These are phyloP conservation scores for Picathartes gymnocephalus DNA, from an alignment of 2,113 vertebrate species.

Conservation along the genomic window DNA sequence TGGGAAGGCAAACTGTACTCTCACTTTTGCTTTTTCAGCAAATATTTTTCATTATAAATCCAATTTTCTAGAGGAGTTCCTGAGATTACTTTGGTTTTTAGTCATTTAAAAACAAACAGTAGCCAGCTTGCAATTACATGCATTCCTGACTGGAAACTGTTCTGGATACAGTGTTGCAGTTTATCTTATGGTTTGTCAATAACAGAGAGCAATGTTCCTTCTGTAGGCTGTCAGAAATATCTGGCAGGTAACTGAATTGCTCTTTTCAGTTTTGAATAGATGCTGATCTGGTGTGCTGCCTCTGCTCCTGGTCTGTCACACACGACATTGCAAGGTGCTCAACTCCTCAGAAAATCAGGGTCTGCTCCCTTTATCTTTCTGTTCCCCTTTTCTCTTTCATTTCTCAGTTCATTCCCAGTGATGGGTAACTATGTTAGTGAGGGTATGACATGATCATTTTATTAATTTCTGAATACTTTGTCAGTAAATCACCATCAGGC, in stretches of 20 bases:
- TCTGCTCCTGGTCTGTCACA: background rate
- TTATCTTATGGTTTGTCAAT: background rate
- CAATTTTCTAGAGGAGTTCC: slow-evolving; percentile 11
- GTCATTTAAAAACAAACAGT: slow-evolving; percentile 7
- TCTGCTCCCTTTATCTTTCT: background rate
- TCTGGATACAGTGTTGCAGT: background rate
- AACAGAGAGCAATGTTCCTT: background rate
- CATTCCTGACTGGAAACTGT: background rate
- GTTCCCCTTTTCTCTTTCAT: background rate
- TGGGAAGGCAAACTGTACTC: background rate
- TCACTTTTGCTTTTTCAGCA: slow-evolving; percentile 35
- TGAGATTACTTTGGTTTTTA: slow-evolving; percentile 36
- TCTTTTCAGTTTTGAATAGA: background rate
- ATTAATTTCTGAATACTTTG: background rate
- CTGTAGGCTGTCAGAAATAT: background rate
- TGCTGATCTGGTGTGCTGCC: background rate
- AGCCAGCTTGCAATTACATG: background rate
- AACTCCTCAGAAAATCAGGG: background rate
- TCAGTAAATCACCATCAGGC: background rate
- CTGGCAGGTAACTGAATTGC: background rate
- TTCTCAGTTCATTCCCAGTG: background rate
- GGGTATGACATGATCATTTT: background rate
- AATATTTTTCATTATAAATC: slow-evolving; percentile 49
- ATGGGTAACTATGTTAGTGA: background rate
- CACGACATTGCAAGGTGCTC: background rate